phyloP scores from a whole-genome alignment of 2,888 invertebrate species.

The Sinodicranocentrus sp. region DNA sequence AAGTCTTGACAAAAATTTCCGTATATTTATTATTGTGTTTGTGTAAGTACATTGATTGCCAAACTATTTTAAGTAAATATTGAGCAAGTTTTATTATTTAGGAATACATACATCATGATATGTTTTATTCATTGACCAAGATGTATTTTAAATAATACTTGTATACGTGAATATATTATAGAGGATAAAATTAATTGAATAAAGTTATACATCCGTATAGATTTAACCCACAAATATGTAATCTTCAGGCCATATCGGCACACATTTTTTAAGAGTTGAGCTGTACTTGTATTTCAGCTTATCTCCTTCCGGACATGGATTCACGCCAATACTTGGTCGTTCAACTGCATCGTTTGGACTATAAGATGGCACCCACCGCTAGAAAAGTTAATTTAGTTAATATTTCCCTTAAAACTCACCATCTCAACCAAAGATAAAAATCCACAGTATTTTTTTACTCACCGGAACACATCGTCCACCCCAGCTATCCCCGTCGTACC shows the following conservation, averaged over 20 bases:
- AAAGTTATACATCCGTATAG: no score
- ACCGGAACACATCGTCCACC: neutral
- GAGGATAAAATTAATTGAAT: no score
- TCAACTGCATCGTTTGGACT: neutral
- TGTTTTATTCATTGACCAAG: no score
- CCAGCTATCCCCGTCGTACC: constrained; percentile 7
- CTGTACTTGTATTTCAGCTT: neutral
- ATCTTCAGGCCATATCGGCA: constrained; percentile 12
- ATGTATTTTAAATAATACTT: no score
- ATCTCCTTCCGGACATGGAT: neutral
- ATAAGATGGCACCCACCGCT: neutral
- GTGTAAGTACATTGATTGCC: no score
- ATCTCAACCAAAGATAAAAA: neutral
- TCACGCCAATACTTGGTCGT: neutral
- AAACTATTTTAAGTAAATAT: no score
- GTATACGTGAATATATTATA: no score
- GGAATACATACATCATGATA: no score
- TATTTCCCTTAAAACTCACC: neutral
- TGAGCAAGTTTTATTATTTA: no score
- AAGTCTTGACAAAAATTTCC: no score
- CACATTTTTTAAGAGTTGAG: constrained; percentile 1
- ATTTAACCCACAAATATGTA: neutral
- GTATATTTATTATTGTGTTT: no score
- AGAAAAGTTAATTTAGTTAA: neutral
- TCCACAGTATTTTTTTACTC: neutral